Evolutionary conservation across 2,888 invertebrate species (phyloP), one percentile per base, ranked within the genome.

Genomic region (Spisula solida): DNA sequence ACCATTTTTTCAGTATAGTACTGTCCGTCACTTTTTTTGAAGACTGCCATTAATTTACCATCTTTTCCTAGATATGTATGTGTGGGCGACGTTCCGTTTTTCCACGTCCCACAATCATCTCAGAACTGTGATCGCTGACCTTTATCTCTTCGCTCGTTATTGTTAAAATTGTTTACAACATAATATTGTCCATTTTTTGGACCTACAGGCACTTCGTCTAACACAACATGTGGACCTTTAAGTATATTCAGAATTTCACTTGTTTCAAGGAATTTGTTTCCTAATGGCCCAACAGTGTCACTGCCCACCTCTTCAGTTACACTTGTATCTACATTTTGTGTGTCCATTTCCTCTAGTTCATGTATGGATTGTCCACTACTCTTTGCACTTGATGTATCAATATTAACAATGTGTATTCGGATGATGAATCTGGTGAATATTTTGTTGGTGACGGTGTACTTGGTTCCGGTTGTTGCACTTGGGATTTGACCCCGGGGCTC

Each of bases 101-200:
- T 82, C 80, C 75, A 88, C 41, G 85, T 84, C n/a, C 83, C 84
- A 60, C 83, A 88, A 41, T 88, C 88, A 81, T 88, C 84, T 84
- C 88, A 88, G 60, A 88, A 88, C 48, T 80, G 84, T 4, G 81
- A 85, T 25, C 29, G 2, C n/a, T 82, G 51, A 25, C 78, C 85
- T 0, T 41, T 51, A 0, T 6, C 29, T n/a, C 88, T 25, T 70
- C 29, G 29, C 4, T 70, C 31, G 18, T n/a, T 29, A 29, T 70
- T 70, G 12, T 29, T 12, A 25, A n/a, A 31, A 29, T 70, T 70
- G 29, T 10, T 12, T 12, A 70, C 31, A 29, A 70, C 29, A 29
- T n/a, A 70, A 8, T 14, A 70, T 5, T 12, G 12, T 2, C 16
- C 31, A 12, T 70, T 31, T 70, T 70, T 70, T 29, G 14, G 8